Percentiles rank a stretch among this genome's conserved stretches.
phyloP scores from a whole-genome alignment of 2,113 vertebrate species.

The Eurystomus gularis region DNA sequence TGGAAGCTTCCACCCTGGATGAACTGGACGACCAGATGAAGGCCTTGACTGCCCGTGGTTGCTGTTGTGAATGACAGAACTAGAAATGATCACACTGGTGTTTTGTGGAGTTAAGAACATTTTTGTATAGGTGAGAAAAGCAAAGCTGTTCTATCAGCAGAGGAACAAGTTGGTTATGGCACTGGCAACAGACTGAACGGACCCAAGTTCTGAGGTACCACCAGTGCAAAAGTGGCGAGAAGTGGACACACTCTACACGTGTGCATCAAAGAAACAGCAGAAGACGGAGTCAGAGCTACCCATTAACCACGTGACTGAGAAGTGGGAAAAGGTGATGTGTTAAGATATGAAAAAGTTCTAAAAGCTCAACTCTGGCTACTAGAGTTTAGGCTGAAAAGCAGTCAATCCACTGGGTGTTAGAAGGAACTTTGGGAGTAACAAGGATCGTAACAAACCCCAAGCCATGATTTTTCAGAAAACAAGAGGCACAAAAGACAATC shows the following conservation, averaged over 20 bases:
- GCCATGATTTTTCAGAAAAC: not conserved
- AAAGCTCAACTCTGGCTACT: not conserved
- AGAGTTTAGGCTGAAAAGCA: not conserved
- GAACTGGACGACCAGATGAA: too few species aligned
- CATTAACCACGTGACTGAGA: not conserved
- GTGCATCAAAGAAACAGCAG: not conserved
- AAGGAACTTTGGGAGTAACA: not conserved
- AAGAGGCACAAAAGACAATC: not conserved
- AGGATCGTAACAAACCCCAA: not conserved
- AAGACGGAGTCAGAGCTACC: not conserved
- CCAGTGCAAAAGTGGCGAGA: not conserved
- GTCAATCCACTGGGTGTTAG: not conserved
- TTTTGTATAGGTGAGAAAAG: not conserved
- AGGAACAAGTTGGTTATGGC: not conserved
- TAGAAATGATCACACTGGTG: not conserved
- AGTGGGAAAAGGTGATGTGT: not conserved
- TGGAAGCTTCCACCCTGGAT: not conserved
- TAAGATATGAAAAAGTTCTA: not conserved
- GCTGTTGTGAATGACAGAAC: not conserved
- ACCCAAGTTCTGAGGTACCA: not conserved
- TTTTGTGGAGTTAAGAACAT: not conserved
- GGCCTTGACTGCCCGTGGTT: too few species aligned
- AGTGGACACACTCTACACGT: fast-evolving
- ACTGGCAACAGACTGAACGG: not conserved
- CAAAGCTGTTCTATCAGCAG: not conserved